phyloP scores from a whole-genome alignment of 2,888 invertebrate genomes.

The Yponomeuta sedellus region DNA sequence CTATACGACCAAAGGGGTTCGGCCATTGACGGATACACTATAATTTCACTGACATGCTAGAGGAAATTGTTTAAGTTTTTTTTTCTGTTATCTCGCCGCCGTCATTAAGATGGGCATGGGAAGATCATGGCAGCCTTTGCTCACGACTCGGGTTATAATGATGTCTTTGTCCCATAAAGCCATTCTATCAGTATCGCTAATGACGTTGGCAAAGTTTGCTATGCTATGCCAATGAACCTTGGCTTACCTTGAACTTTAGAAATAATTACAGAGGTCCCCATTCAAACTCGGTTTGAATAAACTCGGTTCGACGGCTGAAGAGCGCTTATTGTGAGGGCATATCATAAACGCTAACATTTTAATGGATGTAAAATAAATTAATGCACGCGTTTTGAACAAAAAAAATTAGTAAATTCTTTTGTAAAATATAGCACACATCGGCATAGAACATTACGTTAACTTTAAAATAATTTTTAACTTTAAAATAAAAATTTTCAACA shows the following conservation, averaged over 20 bases:
- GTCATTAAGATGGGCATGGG: neutral
- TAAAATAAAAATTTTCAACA: too few relatives aligned
- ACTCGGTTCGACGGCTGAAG: too few relatives aligned
- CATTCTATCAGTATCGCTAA: neutral
- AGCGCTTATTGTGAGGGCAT: too few relatives aligned
- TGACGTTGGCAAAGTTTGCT: neutral
- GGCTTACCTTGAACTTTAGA: neutral
- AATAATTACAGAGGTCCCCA: neutral
- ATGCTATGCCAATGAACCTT: neutral
- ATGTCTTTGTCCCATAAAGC: neutral
- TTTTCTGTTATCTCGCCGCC: neutral
- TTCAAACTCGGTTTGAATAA: neutral
- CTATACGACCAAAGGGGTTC: neutral
- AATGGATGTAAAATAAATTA: too few relatives aligned
- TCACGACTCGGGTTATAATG: neutral
- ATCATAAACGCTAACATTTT: too few relatives aligned
- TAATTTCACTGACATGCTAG: neutral
- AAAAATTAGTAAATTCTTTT: too few relatives aligned
- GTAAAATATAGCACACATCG: too few relatives aligned
- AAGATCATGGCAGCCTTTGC: neutral
- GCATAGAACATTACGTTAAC: too few relatives aligned
- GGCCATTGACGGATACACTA: neutral
- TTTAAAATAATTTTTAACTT: too few relatives aligned
- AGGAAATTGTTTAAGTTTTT: slow-evolving; percentile 2
- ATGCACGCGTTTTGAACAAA: too few relatives aligned